Percentiles rank a stretch among this genome's conserved stretches.
These are phyloP conservation scores for Idaea dimidiata DNA, from an alignment of 2,888 invertebrate species.

Conservation along the genomic window DNA sequence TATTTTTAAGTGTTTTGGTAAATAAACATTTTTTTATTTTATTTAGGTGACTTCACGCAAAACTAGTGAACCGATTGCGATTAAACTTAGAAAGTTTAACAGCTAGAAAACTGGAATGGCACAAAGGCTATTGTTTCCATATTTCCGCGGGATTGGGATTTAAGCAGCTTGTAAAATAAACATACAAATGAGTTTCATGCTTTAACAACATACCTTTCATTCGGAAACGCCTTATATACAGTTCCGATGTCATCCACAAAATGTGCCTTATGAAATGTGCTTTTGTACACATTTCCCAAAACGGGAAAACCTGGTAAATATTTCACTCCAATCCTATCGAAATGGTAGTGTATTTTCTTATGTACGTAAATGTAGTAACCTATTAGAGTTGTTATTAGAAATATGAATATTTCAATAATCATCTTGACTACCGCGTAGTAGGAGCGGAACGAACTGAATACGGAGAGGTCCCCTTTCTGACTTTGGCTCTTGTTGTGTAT, in stretches of 20 bases:
- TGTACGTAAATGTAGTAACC: constrained; percentile 18
- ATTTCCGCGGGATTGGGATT: too few relatives aligned
- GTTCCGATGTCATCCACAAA: constrained; percentile 38
- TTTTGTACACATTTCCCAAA: constrained; percentile 43
- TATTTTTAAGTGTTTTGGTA: too few relatives aligned
- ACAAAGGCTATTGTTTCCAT: too few relatives aligned
- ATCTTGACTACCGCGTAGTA: not conserved
- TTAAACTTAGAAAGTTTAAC: too few relatives aligned
- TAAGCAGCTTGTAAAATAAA: too few relatives aligned
- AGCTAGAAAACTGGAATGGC: too few relatives aligned
- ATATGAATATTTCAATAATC: not conserved
- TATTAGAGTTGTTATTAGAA: constrained; percentile 5
- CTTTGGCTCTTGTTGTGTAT: not conserved
- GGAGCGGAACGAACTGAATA: not conserved
- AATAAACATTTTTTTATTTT: too few relatives aligned
- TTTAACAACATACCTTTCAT: constrained; percentile 49
- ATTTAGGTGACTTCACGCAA: too few relatives aligned
- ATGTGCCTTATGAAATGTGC: constrained; percentile 32
- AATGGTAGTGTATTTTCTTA: constrained; percentile 19
- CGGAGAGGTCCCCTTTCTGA: not conserved
- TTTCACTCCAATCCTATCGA: constrained; percentile 21
- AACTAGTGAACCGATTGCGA: too few relatives aligned
- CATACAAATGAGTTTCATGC: too few relatives aligned
- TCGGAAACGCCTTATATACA: constrained; percentile 44
- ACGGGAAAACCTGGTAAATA: constrained; percentile 41